Conservation (phyloP, 2,888 invertebrate species). For the Xestia c-nigrum region DNA sequence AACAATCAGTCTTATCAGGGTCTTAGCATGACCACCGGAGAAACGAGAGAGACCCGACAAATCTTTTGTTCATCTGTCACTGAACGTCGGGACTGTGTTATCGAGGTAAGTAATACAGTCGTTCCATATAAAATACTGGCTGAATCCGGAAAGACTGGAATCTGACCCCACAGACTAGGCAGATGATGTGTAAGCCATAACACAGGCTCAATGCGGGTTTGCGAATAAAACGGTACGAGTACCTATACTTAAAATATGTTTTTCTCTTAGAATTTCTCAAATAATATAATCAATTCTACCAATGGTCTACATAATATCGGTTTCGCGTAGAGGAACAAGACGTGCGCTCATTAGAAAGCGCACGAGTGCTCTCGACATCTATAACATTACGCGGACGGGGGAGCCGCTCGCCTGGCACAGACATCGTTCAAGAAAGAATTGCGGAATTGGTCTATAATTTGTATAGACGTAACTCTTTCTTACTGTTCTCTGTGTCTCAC, state of each 20-base stretch:
- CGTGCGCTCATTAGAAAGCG: constrained; percentile 36
- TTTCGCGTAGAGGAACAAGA: constrained; percentile 10
- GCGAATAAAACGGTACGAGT: background rate
- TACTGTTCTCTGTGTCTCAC: too few species aligned
- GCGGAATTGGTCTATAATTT: constrained; percentile 7
- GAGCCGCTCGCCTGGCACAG: constrained; percentile 18
- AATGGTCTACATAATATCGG: constrained; percentile 3
- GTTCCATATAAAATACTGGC: too few species aligned
- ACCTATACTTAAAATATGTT: background rate
- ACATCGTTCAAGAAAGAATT: constrained; percentile 24
- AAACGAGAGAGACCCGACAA: too few species aligned
- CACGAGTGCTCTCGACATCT: constrained; percentile 47
- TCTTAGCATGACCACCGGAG: too few species aligned
- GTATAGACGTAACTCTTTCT: background rate
- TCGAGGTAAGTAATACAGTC: too few species aligned
- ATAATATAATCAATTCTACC: background rate
- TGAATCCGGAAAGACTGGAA: too few species aligned
- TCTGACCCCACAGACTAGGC: too few species aligned
- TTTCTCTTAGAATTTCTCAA: background rate
- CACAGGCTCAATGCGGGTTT: background rate
- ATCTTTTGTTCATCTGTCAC: too few species aligned
- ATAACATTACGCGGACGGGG: constrained; percentile 38
- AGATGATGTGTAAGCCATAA: background rate
- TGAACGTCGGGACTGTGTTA: too few species aligned
- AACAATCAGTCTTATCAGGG: too few species aligned